Evolutionary conservation across 2,888 invertebrate species (phyloP).

Genomic region (Abrostola tripartita): DNA sequence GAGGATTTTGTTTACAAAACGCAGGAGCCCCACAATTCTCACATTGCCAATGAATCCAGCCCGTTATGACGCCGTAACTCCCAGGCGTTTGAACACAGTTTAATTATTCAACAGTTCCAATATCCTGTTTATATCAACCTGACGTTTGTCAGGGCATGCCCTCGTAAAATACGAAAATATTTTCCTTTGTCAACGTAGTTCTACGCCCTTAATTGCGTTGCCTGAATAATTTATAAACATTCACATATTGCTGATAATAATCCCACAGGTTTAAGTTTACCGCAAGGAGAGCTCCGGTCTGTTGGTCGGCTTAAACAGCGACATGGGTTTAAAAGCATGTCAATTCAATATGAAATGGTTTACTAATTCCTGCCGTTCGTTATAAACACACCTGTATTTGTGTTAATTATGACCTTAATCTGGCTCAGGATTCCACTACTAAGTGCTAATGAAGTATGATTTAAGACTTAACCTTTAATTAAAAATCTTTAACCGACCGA

Average conservation of each 20-base stretch:
- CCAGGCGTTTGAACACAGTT: conserved; percentile 31
- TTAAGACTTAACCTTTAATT: not conserved
- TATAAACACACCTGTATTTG: too few species aligned
- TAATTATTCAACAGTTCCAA: conserved; percentile 36
- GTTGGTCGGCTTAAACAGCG: not conserved
- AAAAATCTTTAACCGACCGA: conserved; percentile 5
- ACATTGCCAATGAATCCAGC: conserved; percentile 36
- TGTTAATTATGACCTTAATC: too few species aligned
- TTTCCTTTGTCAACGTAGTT: conserved; percentile 29
- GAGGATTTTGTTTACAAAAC: conserved; percentile 40
- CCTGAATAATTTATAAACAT: conserved; percentile 17
- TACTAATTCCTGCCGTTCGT: not conserved
- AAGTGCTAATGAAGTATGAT: not conserved
- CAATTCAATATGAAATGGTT: not conserved
- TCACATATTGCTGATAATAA: conserved; percentile 6
- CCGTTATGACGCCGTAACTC: conserved; percentile 37
- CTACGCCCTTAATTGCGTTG: conserved; percentile 17
- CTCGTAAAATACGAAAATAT: conserved; percentile 29
- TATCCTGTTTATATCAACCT: conserved; percentile 31
- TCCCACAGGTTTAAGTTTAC: not conserved
- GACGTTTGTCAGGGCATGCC: conserved; percentile 26
- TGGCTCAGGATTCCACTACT: not conserved
- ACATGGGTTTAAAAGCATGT: not conserved
- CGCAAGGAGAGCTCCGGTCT: not conserved
- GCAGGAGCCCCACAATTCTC: conserved; percentile 11